Evolutionary conservation across 1,140 invertebrate species (phyloP), one percentile per base, ranked within the genome.

Genomic region (Sycobia sp.): DNA sequence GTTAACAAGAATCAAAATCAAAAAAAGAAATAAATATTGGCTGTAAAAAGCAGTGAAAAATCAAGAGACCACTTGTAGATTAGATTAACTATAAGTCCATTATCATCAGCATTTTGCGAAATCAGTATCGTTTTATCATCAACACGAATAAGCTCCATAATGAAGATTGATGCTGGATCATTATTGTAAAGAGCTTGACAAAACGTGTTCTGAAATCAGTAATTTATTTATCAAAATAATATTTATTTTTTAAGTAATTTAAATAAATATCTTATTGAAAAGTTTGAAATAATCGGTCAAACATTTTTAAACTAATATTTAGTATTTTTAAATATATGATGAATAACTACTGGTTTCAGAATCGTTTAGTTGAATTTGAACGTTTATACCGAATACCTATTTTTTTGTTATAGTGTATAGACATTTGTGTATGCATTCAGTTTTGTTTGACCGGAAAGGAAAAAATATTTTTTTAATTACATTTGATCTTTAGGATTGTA

Each of bases 11-110:
- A 59, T 23, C 38, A 58, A 43, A 65, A 59, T 51, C 49, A 65
- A n/a, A 65, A 65, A 56, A 60, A 62, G 27, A 65, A 65, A 56
- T 65, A 65, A 65, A 51, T 50, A 22, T 53, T 62, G 41, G 60
- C 44, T 39, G 27, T 41, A 29, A 55, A 47, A 47, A 62, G 44
- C 23, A 4, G 43, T 27, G n/a, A 50, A 56, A 49, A 63, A 29
- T 58, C 20, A 46, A 39, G 59, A 63, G 54, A 63, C 27, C 51
- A 58, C 29, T 62, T 62, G 32, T 59, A 58, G 38, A 22, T 53
- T 65, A 58, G 53, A 50, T 50, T 64, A 63, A 44, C 29, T 51
- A 29, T 64, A 58, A 65, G 62, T 65, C 16, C 27, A 65, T 46
- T 58, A 57, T 64, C 50, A 53, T 58, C 53, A 47, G 32, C 54